A percentile compares a stretch with the other conserved stretches of the same genome.
Conservation (phyloP, 2,113 vertebrate species). For the Thryonomys swinderianus region DNA sequence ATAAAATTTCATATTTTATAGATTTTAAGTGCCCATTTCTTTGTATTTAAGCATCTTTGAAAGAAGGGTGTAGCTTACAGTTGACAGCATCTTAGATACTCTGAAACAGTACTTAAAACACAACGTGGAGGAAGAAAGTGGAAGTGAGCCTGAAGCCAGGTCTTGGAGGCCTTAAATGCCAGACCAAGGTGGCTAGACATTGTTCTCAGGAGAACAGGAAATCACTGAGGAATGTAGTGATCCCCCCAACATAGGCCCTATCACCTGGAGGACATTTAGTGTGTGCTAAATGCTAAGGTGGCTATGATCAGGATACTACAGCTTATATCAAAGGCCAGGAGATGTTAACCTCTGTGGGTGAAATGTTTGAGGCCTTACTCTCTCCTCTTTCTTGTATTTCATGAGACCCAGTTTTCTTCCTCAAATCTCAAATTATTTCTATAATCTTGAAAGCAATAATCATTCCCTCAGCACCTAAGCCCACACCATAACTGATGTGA, state of each 20-base stretch:
- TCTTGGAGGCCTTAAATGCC: neutral
- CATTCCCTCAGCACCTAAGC: neutral
- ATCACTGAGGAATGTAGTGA: neutral
- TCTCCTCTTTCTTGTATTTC: neutral
- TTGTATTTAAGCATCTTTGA: conserved; percentile 24
- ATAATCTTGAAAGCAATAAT: conserved; percentile 47
- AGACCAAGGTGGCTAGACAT: neutral
- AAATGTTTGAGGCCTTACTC: neutral
- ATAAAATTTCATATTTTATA: conserved; percentile 23
- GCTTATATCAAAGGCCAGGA: neutral
- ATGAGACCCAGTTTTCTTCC: neutral
- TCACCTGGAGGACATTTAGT: neutral
- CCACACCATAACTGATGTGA: neutral
- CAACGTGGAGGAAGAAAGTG: neutral
- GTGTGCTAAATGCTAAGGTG: neutral
- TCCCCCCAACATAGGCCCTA: neutral
- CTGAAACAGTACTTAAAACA: conserved; percentile 8
- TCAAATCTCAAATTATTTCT: neutral
- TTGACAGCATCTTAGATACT: conserved; percentile 44
- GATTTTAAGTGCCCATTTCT: conserved; percentile 14
- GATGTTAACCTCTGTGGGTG: neutral
- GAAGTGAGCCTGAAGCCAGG: neutral
- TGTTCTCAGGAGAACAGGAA: conserved; percentile 8
- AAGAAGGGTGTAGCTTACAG: neutral
- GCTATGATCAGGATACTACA: neutral